These are phyloP conservation scores for Conus ventricosus DNA, from an alignment of 1,140 invertebrate species.

Conservation along the genomic window DNA sequence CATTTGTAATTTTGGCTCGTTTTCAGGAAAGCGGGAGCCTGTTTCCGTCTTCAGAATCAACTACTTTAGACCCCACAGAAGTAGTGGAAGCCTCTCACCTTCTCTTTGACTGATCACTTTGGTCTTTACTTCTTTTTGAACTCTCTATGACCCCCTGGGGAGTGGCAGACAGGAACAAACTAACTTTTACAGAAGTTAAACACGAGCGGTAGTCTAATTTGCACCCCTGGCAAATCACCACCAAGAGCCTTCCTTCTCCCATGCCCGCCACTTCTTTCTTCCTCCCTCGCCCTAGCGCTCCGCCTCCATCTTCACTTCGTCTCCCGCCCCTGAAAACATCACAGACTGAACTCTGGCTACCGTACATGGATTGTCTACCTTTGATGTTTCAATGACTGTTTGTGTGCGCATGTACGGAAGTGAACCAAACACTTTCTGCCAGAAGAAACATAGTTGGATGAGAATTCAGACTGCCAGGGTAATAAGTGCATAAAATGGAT, in stretches of 20 bases:
- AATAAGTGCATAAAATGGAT: neutral
- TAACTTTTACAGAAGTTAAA: neutral
- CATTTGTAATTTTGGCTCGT: too few species aligned
- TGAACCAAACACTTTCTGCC: constrained; percentile 26
- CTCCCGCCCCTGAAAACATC: neutral
- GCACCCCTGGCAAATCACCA: constrained; percentile 25
- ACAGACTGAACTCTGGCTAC: neutral
- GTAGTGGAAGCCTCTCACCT: too few species aligned
- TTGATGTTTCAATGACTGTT: neutral
- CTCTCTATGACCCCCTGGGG: too few species aligned
- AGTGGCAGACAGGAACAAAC: too few species aligned
- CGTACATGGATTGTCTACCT: constrained; percentile 12
- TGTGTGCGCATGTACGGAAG: constrained; percentile 52
- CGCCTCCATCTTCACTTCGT: too few species aligned
- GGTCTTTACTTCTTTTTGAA: too few species aligned
- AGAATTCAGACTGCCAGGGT: neutral
- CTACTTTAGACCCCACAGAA: too few species aligned
- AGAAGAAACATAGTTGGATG: constrained; percentile 8
- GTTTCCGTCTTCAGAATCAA: too few species aligned
- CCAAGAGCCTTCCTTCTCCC: neutral
- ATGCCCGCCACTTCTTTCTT: neutral
- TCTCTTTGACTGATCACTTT: too few species aligned
- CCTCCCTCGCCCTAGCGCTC: neutral
- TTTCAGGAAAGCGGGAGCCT: too few species aligned
- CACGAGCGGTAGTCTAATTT: neutral